phyloP scores from a whole-genome alignment of 23 tunicate species.

The Trididemnum nubilum region DNA sequence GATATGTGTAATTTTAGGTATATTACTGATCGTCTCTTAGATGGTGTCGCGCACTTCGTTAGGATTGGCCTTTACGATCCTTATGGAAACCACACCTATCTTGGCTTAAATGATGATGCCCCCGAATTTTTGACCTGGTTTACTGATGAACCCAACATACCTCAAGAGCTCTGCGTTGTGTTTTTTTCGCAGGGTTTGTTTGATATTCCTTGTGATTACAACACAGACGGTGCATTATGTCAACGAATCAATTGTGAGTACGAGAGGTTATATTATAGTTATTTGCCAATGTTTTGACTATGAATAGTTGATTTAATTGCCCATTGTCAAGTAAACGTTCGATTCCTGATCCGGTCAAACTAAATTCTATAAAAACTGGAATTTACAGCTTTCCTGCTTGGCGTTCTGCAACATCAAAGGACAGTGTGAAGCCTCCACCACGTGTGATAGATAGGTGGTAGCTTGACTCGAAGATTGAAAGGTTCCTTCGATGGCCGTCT shows the following conservation, averaged over 20 bases:
- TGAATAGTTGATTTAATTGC: too few species aligned
- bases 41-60: neutral
- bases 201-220: neutral
- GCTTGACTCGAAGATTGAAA: too few species aligned
- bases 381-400: too few species aligned
- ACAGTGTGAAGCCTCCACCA: too few species aligned
- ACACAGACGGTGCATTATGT: neutral
- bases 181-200: neutral
- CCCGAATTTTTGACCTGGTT: neutral
- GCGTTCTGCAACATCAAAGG: too few species aligned
- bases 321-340: too few species aligned
- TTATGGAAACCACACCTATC: neutral
- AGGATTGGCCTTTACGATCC: neutral
- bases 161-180: neutral
- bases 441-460: too few species aligned
- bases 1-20: neutral
- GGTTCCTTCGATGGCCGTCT: too few species aligned
- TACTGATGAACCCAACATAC: neutral
- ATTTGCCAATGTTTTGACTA: too few species aligned
- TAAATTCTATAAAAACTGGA: too few species aligned
- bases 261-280: too few species aligned
- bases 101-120: neutral
- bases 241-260: constrained; percentile 11
- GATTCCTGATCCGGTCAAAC: too few species aligned
- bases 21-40: neutral